A percentile compares a stretch with the other conserved stretches of the same genome.
Conservation (phyloP, 2,888 invertebrate genomes). For the Macrosiphum euphorbiae region DNA sequence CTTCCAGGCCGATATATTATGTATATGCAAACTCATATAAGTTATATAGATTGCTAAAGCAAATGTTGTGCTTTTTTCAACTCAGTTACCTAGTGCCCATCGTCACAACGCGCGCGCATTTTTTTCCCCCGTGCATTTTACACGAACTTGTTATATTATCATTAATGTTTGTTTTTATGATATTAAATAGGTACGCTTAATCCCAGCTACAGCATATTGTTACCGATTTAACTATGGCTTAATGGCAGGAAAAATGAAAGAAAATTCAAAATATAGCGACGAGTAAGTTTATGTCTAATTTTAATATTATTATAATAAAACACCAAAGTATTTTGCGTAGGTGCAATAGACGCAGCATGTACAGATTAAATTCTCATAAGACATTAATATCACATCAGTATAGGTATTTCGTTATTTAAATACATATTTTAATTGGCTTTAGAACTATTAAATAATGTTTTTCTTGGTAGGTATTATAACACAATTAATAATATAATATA, state of each 20-base stretch:
- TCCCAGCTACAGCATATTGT: not conserved
- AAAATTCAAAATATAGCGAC: slow-evolving; percentile 50
- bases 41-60: not conserved
- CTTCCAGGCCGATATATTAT: slow-evolving; percentile 14
- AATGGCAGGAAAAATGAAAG: slow-evolving; percentile 46
- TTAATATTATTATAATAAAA: not conserved
- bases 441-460: not conserved
- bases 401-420: not conserved
- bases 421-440: not conserved
- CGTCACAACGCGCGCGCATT: slow-evolving; percentile 21
- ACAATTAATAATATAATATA: not conserved
- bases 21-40: not conserved
- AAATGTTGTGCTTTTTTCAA: slow-evolving; percentile 54
- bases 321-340: not conserved
- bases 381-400: not conserved
- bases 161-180: not conserved
- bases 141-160: not conserved
- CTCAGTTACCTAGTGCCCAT: slow-evolving; percentile 63
- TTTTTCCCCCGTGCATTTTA: not conserved
- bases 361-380: not conserved
- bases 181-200: not conserved
- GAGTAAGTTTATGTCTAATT: slow-evolving; percentile 39
- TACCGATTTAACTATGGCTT: not conserved
- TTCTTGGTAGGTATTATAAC: not conserved
- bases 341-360: not conserved